A percentile compares a stretch with the other conserved stretches of the same genome.
Conservation (phyloP, 2,797 vertebrate species). For the Selene dorsalis region DNA sequence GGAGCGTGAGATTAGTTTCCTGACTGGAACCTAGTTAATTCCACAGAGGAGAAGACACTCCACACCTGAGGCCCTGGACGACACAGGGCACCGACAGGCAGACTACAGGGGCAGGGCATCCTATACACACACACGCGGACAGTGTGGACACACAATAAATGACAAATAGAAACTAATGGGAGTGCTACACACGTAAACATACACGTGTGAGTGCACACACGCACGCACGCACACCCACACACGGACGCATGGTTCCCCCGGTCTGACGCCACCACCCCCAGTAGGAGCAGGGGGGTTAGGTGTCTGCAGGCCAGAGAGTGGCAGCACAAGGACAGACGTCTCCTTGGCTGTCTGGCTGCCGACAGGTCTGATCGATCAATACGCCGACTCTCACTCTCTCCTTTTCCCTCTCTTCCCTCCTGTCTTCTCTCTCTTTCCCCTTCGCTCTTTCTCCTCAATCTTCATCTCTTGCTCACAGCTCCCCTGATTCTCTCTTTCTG, state of each 20-base stretch:
- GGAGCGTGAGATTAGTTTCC: conserved; percentile 81
- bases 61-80: conserved; percentile 80
- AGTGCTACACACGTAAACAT: conserved; percentile 14
- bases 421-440: conserved; percentile 27
- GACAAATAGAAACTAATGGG: conserved; percentile 32
- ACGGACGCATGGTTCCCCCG: conserved; percentile 35
- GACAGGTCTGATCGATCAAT: conserved; percentile 91
- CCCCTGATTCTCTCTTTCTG: background rate
- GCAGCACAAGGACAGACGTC: conserved; percentile 92
- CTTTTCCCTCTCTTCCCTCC: conserved; percentile 25
- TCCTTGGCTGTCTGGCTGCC: conserved; percentile 87
- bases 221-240: conserved; percentile 31
- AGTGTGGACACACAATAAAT: conserved; percentile 20
- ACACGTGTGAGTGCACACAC: conserved; percentile 11
- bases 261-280: conserved; percentile 77
- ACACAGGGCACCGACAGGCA: conserved; percentile 63
- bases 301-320: conserved; percentile 93
- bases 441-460: conserved; percentile 33
- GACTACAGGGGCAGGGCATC: conserved; percentile 60
- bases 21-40: conserved; percentile 80
- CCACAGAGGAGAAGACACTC: conserved; percentile 70
- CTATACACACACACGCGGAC: conserved; percentile 16
- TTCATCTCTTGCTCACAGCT: conserved; percentile 26
- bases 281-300: conserved; percentile 79
- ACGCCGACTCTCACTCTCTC: conserved; percentile 74